Percentiles rank a stretch among this genome's conserved stretches.
Conservation (phyloP, 2,797 vertebrate species). For the Alca torda region DNA sequence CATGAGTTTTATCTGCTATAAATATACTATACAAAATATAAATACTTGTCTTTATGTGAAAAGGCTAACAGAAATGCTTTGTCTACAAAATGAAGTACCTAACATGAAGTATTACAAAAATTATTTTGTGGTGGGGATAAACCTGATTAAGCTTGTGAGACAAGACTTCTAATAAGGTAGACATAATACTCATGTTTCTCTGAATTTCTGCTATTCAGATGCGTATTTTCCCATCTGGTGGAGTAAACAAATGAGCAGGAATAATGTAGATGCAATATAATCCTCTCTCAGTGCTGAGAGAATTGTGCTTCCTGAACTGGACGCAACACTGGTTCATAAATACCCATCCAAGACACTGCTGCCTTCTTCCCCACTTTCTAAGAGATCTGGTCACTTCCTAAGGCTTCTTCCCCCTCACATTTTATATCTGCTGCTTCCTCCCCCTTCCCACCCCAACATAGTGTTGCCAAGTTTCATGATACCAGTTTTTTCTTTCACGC, state of each 20-base stretch:
- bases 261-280: neutral
- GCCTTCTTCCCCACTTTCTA: neutral
- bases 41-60: neutral
- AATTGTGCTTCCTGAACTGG: neutral
- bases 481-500: neutral
- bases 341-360: neutral
- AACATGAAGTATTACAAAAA: neutral
- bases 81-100: neutral
- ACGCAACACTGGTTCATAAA: neutral
- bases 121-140: neutral
- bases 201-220: neutral
- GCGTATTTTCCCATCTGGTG: neutral
- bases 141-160: neutral
- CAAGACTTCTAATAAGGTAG: neutral
- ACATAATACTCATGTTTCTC: neutral
- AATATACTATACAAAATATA: neutral
- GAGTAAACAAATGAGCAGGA: neutral
- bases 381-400: neutral
- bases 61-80: neutral
- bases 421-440: neutral
- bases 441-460: accelerated
- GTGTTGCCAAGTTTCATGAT: neutral
- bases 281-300: neutral
- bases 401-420: neutral
- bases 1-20: neutral